phyloP scores from a whole-genome alignment of 1,140 invertebrate species.

The Hylaeus anthracinus region DNA sequence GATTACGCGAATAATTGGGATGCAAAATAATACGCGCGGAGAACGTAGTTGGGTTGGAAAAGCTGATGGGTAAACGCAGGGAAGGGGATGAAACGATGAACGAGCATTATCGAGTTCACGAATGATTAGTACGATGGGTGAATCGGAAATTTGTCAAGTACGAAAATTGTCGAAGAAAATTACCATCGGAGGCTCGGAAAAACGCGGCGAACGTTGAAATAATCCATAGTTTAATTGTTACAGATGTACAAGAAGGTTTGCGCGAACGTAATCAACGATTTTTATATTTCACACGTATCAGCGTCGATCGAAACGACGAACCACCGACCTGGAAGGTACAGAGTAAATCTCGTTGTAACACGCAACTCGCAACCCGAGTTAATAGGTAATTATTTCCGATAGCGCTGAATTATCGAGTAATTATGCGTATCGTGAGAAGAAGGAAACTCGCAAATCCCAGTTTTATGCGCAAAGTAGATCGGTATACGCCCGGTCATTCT shows the following conservation, averaged over 20 bases:
- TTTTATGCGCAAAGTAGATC: constrained; percentile 36
- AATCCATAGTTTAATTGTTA: neutral
- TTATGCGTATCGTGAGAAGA: constrained; percentile 35
- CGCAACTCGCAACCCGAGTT: constrained; percentile 54
- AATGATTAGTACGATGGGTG: no score
- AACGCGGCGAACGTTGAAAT: neutral
- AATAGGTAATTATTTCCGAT: constrained; percentile 58
- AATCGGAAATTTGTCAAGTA: no score
- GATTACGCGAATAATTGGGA: no score
- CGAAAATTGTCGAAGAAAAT: no score
- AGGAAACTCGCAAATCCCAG: neutral
- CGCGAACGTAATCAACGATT: constrained; percentile 7
- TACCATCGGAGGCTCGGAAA: no score
- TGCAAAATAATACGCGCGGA: no score
- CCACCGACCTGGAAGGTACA: neutral
- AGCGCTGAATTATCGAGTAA: constrained; percentile 56
- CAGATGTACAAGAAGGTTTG: neutral
- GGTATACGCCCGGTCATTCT: constrained; percentile 31
- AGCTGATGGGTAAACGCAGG: no score
- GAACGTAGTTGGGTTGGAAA: no score
- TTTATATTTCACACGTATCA: neutral
- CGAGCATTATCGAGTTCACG: no score
- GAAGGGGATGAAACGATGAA: no score
- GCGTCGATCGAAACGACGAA: neutral
- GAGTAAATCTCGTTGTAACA: constrained; percentile 39